phyloP scores from a whole-genome alignment of 2,888 invertebrate species.

The Hirtodrosophila histrioides region DNA sequence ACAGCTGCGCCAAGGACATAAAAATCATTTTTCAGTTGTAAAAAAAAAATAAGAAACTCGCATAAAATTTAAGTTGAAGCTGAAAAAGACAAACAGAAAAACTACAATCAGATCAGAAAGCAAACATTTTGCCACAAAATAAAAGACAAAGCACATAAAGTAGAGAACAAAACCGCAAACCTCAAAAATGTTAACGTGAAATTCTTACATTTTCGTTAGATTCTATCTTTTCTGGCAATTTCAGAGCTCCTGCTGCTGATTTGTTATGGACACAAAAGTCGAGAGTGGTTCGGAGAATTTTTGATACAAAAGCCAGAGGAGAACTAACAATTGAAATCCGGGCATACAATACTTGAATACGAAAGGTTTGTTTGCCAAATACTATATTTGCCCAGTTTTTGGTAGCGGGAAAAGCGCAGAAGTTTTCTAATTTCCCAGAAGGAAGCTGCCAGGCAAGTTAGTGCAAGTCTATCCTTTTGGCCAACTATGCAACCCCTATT shows the following conservation, averaged over 20 bases:
- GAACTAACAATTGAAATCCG: conserved; percentile 28
- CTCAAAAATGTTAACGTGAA: conserved; percentile 53
- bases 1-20: conserved; percentile 54
- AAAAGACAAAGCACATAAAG: conserved; percentile 14
- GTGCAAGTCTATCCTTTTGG: conserved; percentile 26
- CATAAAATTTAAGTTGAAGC: conserved; percentile 24
- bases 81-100: conserved; percentile 6
- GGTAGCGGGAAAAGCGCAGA: conserved; percentile 42
- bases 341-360: conserved; percentile 22
- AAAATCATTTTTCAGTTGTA: conserved; percentile 54
- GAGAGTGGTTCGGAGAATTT: conserved; percentile 19
- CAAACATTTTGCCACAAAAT: neutral
- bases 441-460: conserved; percentile 55
- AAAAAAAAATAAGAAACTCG: conserved; percentile 8
- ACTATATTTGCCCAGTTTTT: conserved; percentile 44
- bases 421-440: conserved; percentile 75
- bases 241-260: conserved; percentile 9
- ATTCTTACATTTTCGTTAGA: conserved; percentile 52
- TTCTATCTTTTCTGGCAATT: conserved; percentile 19
- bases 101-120: conserved; percentile 5
- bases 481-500: neutral
- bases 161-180: conserved; percentile 16
- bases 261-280: conserved; percentile 41
- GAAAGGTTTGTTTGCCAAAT: conserved; percentile 59
- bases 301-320: conserved; percentile 15